phyloP scores from a whole-genome alignment of 2,797 vertebrate genomes.

The Crenuchus spilurus region DNA sequence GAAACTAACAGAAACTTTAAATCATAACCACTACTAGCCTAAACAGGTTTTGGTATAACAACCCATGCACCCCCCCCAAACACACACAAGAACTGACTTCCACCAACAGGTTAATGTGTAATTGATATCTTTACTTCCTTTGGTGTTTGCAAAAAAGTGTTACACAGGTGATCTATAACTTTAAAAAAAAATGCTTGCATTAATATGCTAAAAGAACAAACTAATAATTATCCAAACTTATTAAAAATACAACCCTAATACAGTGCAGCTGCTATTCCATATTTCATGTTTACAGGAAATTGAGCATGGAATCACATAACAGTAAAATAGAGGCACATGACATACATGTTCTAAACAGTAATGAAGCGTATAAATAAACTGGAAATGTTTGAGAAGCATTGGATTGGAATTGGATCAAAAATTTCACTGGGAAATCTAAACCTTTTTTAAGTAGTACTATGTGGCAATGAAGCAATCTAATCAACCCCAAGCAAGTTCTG shows the following conservation, averaged over 20 bases:
- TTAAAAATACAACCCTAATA: conserved; percentile 52
- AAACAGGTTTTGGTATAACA: too few species aligned
- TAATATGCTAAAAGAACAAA: conserved; percentile 34
- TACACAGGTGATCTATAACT: conserved; percentile 43
- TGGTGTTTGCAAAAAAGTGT: conserved; percentile 72
- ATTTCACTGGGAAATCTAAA: not conserved
- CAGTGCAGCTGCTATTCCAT: conserved; percentile 59
- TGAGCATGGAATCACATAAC: not conserved
- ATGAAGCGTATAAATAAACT: conserved; percentile 1
- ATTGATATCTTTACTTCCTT: conserved; percentile 77
- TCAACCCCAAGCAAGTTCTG: not conserved
- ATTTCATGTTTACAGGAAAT: conserved; percentile 47
- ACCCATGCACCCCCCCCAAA: too few species aligned
- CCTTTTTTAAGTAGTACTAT: not conserved
- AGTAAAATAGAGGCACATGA: conserved; percentile 42
- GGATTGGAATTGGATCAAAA: not conserved
- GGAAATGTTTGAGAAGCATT: conserved; percentile 53
- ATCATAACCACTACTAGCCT: too few species aligned
- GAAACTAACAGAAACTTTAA: too few species aligned
- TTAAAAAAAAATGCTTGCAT: conserved; percentile 45
- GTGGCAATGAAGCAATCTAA: not conserved
- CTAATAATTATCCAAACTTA: conserved; percentile 30
- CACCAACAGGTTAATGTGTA: conserved; percentile 56
- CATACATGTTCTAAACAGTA: not conserved
- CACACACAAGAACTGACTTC: conserved; percentile 34